A percentile compares a stretch with the other conserved stretches of the same genome.
Conservation (phyloP, 1,140 invertebrate species). For the Trypoxylus dichotomus region DNA sequence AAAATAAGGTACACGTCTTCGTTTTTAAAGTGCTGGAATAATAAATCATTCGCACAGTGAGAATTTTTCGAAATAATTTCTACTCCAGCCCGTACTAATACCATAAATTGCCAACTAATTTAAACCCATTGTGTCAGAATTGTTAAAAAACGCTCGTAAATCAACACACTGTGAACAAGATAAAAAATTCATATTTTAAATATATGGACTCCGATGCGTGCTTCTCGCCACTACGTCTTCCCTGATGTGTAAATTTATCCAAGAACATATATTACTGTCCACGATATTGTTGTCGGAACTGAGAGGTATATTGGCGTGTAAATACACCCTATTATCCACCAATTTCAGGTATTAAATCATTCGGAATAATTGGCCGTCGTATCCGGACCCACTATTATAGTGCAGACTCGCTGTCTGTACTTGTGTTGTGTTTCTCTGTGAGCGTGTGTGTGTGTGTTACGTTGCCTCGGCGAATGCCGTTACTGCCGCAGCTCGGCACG, state of each 20-base stretch:
- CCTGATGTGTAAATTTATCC: slow-evolving; percentile 26
- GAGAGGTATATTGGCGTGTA: slow-evolving; percentile 50
- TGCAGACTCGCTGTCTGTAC: background rate
- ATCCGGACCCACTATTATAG: slow-evolving; percentile 37
- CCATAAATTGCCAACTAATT: too few species aligned
- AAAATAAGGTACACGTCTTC: too few species aligned
- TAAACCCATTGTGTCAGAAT: too few species aligned
- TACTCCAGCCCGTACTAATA: too few species aligned
- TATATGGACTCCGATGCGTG: slow-evolving; percentile 1
- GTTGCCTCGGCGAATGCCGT: background rate
- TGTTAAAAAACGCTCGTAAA: too few species aligned
- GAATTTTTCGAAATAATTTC: too few species aligned
- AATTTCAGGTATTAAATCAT: slow-evolving; percentile 52
- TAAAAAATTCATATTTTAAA: background rate
- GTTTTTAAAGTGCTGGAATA: too few species aligned
- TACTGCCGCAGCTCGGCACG: background rate
- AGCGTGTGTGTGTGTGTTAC: background rate
- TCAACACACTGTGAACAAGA: too few species aligned
- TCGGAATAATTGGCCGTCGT: slow-evolving; percentile 47
- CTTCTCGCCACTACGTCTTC: slow-evolving; percentile 2
- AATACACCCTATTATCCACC: slow-evolving; percentile 49
- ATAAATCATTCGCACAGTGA: too few species aligned
- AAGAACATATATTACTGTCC: slow-evolving; percentile 32
- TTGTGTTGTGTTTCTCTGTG: background rate
- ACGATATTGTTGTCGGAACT: slow-evolving; percentile 46